Base-by-base conservation (phyloP, 1,140 invertebrate species). In the Ruditapes philippinarum region DNA sequence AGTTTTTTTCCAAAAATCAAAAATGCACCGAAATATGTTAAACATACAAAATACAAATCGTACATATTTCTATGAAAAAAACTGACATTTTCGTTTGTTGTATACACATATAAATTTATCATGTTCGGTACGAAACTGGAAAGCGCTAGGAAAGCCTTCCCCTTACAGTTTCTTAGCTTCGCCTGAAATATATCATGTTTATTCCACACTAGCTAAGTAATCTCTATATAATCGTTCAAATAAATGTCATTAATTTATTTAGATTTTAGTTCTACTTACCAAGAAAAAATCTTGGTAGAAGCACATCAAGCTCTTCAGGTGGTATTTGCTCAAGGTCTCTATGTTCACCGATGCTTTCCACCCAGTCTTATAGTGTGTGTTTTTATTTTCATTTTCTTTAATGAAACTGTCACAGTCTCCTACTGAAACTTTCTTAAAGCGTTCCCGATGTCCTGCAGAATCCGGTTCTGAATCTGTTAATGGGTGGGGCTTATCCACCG, bases 401-500 rank as follows among this genome's bases (percentile, higher is more conserved):
- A 74, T 74, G n/a, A 74, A 74, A 25, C 70, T 74, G 70, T 74
- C 70, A 74, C 70, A 74, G 70, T 74, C 36, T 74, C 42, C 70
- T 42, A 11, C 70, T 14, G 70, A 74, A 5, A 74, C 70, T 74
- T 7, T 42, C 33, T 74, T 4, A 74, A 74, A 74, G n/a, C 70
- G 70, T 74, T 42, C 31, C 68, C 38, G 19, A 54, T 12, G 57
- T 7, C 14, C 42, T 45, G 36, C 70, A 42, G 70, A 74, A 19
- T 74, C 68, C 28, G 68, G 38, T 62, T 62, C 62, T 65, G 62
- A 65, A 65, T 65, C 12, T 65, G 57, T 31, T 19, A 62, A 5
- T 65, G 62, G 28, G 62, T 65, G n/a, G 62, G 62, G 62, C n/a
- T 9, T 19, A 65, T 31, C 38, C n/a, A 74, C 70, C 4, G 36